These are phyloP conservation scores for Miltochrista miniata DNA, from an alignment of 2,888 invertebrate species.

Conservation along the genomic window DNA sequence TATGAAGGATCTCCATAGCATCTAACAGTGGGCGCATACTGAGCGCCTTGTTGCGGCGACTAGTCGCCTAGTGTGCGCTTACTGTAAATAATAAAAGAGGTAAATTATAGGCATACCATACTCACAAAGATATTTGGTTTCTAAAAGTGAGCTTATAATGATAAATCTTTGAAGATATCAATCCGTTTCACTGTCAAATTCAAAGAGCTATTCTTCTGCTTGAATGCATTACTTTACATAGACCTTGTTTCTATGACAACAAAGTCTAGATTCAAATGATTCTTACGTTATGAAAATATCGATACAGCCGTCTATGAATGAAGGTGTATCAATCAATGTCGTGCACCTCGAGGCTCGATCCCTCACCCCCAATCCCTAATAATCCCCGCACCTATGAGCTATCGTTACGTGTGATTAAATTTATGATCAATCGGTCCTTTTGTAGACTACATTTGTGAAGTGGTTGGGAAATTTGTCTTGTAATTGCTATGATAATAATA, in stretches of 20 bases:
- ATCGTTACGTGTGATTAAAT: constrained; percentile 43
- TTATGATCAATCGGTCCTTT: constrained; percentile 34
- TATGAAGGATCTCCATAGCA: too few relatives aligned
- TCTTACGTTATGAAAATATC: constrained; percentile 12
- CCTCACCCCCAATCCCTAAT: constrained; percentile 42
- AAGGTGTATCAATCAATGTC: constrained; percentile 68
- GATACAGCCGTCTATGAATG: constrained; percentile 41
- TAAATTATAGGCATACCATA: too few relatives aligned
- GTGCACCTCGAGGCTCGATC: constrained; percentile 45
- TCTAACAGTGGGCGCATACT: too few relatives aligned
- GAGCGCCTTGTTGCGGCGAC: too few relatives aligned
- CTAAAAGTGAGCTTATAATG: constrained; percentile 47
- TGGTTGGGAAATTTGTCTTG: constrained; percentile 1
- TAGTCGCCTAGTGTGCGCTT: too few relatives aligned
- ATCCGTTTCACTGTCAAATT: constrained; percentile 47
- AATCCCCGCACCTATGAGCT: constrained; percentile 36
- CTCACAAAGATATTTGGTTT: constrained; percentile 19
- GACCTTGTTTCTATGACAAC: neutral
- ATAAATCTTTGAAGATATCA: constrained; percentile 46
- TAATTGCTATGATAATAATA: neutral
- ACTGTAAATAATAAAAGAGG: too few relatives aligned
- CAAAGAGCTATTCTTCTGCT: constrained; percentile 37
- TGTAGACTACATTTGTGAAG: constrained; percentile 5
- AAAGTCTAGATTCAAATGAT: constrained; percentile 14
- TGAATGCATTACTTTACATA: constrained; percentile 1